Conservation (phyloP, 1,140 invertebrate species). For the Aleiodes sp. region DNA sequence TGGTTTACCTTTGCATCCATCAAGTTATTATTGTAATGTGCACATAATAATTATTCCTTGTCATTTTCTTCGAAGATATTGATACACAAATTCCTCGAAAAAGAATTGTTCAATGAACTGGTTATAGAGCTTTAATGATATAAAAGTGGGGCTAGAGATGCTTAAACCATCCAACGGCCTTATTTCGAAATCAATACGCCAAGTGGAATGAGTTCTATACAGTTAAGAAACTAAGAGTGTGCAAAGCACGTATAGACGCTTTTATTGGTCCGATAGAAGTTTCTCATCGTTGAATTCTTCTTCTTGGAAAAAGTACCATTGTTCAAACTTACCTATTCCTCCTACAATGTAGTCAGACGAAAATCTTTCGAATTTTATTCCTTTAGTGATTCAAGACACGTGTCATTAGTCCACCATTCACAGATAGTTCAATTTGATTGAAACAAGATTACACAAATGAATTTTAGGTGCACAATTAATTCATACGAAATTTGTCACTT, state of each 20-base stretch:
- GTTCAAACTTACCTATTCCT: constrained; percentile 10
- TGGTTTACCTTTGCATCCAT: too few relatives aligned
- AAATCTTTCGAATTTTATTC: not conserved
- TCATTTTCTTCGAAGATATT: too few relatives aligned
- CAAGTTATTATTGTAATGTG: too few relatives aligned
- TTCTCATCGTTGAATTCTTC: not conserved
- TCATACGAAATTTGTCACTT: too few relatives aligned
- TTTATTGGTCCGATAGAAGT: constrained; percentile 27
- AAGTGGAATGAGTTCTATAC: constrained; percentile 21
- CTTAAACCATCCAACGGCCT: not conserved
- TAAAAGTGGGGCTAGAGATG: constrained; percentile 16
- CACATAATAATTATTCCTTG: too few relatives aligned
- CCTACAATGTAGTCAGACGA: too few relatives aligned
- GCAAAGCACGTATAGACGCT: constrained; percentile 29
- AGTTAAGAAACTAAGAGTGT: not conserved
- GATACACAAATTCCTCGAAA: too few relatives aligned
- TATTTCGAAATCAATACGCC: constrained; percentile 27
- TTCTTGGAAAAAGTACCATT: not conserved
- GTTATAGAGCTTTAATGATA: not conserved
- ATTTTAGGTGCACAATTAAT: too few relatives aligned
- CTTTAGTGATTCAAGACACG: not conserved
- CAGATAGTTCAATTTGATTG: not conserved
- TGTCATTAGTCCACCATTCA: not conserved
- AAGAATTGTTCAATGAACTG: not conserved
- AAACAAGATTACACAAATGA: too few relatives aligned